Evolutionary conservation across 2,888 invertebrate species (phyloP).

Genomic region (Hyppa rectilinea): DNA sequence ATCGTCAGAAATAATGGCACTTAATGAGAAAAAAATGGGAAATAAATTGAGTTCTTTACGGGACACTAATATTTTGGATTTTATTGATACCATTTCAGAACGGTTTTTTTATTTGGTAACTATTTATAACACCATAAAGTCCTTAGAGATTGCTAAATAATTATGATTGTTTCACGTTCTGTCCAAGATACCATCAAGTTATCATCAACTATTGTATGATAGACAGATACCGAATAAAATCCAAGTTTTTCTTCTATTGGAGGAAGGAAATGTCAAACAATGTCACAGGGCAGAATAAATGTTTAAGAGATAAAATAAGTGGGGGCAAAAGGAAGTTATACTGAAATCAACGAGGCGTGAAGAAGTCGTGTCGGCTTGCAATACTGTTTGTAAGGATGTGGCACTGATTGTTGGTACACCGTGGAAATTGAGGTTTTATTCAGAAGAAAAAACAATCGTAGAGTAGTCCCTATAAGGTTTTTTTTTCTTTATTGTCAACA

Average conservation of each 20-base stretch:
- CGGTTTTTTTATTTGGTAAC: no score
- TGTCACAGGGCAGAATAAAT: conserved; percentile 52
- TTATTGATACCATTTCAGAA: not conserved
- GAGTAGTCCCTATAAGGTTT: not conserved
- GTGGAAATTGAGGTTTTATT: not conserved
- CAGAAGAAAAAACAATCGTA: not conserved
- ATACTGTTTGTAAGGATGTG: conserved; percentile 39
- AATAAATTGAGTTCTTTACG: conserved; percentile 22
- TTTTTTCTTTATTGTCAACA: not conserved
- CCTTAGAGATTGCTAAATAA: not conserved
- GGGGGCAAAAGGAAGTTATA: conserved; percentile 50
- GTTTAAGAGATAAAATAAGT: conserved; percentile 49
- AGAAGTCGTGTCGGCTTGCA: conserved; percentile 54
- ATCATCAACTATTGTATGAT: not conserved
- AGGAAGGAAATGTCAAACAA: conserved; percentile 49
- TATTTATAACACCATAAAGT: no score
- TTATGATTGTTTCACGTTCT: not conserved
- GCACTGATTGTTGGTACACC: conserved; percentile 22
- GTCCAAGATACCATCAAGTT: not conserved
- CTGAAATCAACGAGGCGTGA: conserved; percentile 62
- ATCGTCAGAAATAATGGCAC: conserved; percentile 7
- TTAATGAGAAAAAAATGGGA: conserved; percentile 36
- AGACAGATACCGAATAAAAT: not conserved
- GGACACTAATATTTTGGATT: conserved; percentile 10
- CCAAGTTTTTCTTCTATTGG: conserved; percentile 31